Percentiles rank a stretch among this genome's conserved stretches.
phyloP scores from a whole-genome alignment of 2,113 vertebrate genomes.

The Silurus asotus region DNA sequence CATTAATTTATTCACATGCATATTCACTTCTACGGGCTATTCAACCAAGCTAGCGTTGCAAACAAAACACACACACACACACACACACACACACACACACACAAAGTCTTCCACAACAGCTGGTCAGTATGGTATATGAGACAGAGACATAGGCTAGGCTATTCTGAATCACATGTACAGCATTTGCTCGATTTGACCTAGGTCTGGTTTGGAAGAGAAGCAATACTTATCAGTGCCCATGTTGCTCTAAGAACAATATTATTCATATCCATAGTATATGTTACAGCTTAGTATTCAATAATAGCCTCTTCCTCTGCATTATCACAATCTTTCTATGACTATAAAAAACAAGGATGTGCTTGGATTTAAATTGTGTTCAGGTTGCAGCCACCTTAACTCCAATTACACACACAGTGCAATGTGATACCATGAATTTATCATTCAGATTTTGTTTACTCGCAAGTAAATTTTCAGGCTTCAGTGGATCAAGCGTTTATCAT shows the following conservation, averaged over 20 bases:
- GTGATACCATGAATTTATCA: neutral
- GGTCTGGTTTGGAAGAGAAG: conserved; percentile 53
- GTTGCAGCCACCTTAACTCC: neutral
- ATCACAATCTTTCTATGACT: neutral
- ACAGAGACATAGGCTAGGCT: conserved; percentile 53
- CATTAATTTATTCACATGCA: too few species aligned
- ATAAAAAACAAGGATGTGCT: neutral
- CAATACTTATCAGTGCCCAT: neutral
- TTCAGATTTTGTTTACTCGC: neutral
- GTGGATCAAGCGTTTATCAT: neutral
- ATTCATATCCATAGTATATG: neutral
- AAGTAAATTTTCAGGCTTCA: neutral
- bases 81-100: conserved; percentile 18
- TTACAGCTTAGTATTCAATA: neutral
- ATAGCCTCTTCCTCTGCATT: neutral
- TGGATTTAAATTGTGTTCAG: neutral
- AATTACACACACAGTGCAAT: neutral
- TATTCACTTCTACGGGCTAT: too few species aligned
- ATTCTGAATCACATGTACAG: conserved; percentile 57
- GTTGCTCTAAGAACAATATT: conserved; percentile 11
- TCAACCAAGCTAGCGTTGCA: too few species aligned
- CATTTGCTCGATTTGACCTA: conserved; percentile 58
- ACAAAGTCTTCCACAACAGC: neutral
- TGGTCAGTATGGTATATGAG: conserved; percentile 70
- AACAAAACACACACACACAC: conserved; percentile 45